These are phyloP conservation scores for Acridotheres tristis DNA, from an alignment of 2,797 vertebrate genomes.

Conservation along the genomic window DNA sequence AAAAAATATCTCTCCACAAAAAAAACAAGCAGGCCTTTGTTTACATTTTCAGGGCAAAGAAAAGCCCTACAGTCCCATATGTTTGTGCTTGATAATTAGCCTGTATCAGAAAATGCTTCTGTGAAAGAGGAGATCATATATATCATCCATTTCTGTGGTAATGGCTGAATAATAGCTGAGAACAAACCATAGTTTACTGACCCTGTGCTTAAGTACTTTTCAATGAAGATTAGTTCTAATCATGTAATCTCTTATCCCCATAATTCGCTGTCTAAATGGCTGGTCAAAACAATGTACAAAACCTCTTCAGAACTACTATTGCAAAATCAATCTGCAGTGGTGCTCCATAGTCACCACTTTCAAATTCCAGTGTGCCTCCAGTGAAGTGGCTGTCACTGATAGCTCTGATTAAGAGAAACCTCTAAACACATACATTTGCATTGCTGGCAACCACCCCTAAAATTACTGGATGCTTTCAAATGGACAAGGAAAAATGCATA, in stretches of 20 bases:
- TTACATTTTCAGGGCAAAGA: neutral
- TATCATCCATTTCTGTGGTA: neutral
- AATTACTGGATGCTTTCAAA: neutral
- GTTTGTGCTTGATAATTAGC: neutral
- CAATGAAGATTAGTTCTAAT: neutral
- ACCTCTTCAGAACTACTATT: accelerated
- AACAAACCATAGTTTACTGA: neutral
- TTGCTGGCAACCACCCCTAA: neutral
- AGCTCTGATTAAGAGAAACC: neutral
- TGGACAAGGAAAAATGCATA: neutral
- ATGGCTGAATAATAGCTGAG: neutral
- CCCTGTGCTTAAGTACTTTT: neutral
- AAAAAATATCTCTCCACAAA: neutral
- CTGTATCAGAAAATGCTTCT: neutral
- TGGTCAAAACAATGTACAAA: neutral
- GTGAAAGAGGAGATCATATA: neutral
- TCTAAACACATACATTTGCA: neutral
- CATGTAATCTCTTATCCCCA: neutral
- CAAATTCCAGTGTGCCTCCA: neutral
- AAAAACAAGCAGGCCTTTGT: neutral
- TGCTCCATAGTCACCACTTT: neutral
- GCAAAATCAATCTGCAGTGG: neutral
- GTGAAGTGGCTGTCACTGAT: neutral
- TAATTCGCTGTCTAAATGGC: neutral
- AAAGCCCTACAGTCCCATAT: neutral